phyloP scores from a whole-genome alignment of 2,113 vertebrate species.

The Talpa occidentalis region DNA sequence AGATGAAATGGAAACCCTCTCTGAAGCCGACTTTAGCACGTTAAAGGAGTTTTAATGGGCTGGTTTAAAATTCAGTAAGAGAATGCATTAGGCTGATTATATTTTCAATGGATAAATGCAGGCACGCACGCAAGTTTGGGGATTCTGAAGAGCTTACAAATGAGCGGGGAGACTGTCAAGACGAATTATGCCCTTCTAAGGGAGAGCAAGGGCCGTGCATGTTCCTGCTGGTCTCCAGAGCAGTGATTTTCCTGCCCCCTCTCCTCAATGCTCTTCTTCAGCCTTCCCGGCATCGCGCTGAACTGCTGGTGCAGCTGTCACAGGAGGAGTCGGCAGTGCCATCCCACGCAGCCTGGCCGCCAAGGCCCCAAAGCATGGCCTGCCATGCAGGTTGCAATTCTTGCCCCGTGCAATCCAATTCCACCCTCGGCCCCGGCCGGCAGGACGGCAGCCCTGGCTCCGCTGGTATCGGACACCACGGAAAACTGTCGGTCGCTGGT shows the following conservation, averaged over 20 bases:
- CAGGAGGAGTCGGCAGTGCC: too few relatives aligned
- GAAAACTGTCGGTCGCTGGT: neutral
- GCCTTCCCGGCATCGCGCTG: neutral
- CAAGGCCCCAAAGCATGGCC: too few relatives aligned
- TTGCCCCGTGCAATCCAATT: too few relatives aligned
- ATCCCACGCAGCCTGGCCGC: too few relatives aligned
- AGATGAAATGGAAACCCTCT: conserved; percentile 92
- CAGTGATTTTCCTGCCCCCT: neutral
- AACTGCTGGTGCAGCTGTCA: too few relatives aligned
- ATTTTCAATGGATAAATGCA: conserved; percentile 86
- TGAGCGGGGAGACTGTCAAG: conserved; percentile 64
- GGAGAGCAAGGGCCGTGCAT: neutral
- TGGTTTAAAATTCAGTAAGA: conserved; percentile 91
- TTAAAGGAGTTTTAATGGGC: conserved; percentile 91
- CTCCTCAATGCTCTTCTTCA: neutral
- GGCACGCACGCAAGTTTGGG: conserved; percentile 79
- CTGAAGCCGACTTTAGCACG: conserved; percentile 88
- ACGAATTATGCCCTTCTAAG: conserved; percentile 45
- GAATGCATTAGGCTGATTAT: conserved; percentile 88
- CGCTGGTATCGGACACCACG: neutral
- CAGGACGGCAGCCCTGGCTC: too few relatives aligned
- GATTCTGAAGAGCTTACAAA: conserved; percentile 77
- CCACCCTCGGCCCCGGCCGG: too few relatives aligned
- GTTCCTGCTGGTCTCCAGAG: conserved; percentile 23
- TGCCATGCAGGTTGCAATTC: too few relatives aligned